Conservation (phyloP, 2,888 invertebrate genomes). For the Platycnemis pennipes region DNA sequence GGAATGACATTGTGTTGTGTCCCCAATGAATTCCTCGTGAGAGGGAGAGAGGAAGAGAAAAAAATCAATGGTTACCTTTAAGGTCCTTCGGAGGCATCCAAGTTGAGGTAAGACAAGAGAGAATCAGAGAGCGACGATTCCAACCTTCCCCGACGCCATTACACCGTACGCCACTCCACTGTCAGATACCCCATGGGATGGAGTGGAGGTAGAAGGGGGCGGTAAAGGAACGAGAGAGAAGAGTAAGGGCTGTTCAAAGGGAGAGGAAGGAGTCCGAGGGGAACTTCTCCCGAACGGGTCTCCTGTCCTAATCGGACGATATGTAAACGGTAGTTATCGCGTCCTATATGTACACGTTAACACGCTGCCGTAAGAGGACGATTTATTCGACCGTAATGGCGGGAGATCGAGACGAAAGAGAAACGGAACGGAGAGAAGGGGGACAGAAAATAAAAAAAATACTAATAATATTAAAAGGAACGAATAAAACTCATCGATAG, state of each 20-base stretch:
- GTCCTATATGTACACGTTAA: slow-evolving; percentile 27
- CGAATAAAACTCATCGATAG: slow-evolving; percentile 45
- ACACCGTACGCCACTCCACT: not conserved
- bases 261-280: not conserved
- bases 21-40: not conserved
- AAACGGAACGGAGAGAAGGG: not conserved
- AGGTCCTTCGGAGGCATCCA: not conserved
- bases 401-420: slow-evolving; percentile 15
- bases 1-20: not conserved
- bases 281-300: not conserved
- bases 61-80: not conserved
- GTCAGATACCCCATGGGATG: not conserved
- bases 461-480: slow-evolving; percentile 7
- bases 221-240: not conserved
- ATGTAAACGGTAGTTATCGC: slow-evolving; percentile 62
- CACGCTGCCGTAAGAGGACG: not conserved
- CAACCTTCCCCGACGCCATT: not conserved
- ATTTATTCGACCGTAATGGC: slow-evolving; percentile 47
- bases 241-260: not conserved
- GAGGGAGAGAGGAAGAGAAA: not conserved
- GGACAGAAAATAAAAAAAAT: not conserved
- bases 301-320: slow-evolving; percentile 28
- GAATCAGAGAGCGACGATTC: not conserved
- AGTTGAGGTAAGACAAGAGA: not conserved
- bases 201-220: not conserved